phyloP scores from a whole-genome alignment of 2,888 invertebrate genomes.

The Limenitis camilla region DNA sequence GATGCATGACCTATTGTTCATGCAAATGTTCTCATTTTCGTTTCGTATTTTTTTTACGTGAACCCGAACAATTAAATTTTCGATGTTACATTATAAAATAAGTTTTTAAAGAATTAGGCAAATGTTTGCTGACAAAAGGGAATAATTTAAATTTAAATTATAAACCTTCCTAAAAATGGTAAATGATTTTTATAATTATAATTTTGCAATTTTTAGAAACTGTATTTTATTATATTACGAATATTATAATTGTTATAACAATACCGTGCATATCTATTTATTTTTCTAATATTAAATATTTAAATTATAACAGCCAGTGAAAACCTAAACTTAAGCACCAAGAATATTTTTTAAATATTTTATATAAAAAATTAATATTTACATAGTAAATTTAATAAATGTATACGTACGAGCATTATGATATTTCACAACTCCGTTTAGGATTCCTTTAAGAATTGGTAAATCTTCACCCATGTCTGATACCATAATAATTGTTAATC shows the following conservation, averaged over 20 bases:
- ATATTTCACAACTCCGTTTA: slow-evolving; percentile 92
- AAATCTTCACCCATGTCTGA: slow-evolving; percentile 89
- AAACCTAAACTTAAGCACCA: neutral
- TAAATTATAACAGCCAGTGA: too few relatives aligned
- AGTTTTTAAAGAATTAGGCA: too few relatives aligned
- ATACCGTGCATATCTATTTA: too few relatives aligned
- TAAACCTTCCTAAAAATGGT: too few relatives aligned
- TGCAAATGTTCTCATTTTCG: slow-evolving; percentile 30
- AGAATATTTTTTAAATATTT: neutral
- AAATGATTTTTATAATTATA: too few relatives aligned
- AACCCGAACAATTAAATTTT: neutral
- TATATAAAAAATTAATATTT: neutral
- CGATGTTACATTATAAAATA: neutral
- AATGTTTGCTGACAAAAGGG: too few relatives aligned
- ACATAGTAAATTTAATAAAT: slow-evolving; percentile 16
- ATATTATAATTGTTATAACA: too few relatives aligned
- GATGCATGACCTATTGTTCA: slow-evolving; percentile 65
- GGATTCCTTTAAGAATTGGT: slow-evolving; percentile 92
- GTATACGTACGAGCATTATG: slow-evolving; percentile 93
- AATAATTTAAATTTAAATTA: too few relatives aligned
- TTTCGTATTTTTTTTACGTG: neutral
- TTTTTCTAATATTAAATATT: too few relatives aligned
- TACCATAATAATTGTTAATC: slow-evolving; percentile 49
- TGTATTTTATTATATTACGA: too few relatives aligned
- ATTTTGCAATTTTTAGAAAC: too few relatives aligned